Percentiles rank a stretch among this genome's conserved stretches.
These are phyloP conservation scores for Riptortus pedestris DNA, from an alignment of 1,140 invertebrate species.

Conservation along the genomic window DNA sequence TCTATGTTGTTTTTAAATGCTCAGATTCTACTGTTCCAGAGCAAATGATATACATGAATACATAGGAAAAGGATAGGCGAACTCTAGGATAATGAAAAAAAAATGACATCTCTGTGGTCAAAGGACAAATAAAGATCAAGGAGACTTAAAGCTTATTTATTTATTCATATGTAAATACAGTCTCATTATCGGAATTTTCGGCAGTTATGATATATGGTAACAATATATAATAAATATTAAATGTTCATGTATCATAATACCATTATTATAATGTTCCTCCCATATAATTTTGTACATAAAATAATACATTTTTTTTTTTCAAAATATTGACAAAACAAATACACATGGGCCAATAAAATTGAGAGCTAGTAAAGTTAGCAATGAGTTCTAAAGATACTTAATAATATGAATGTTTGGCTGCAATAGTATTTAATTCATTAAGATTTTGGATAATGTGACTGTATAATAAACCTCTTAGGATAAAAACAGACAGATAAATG, in stretches of 20 bases:
- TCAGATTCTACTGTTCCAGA: too few species aligned
- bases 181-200: slow-evolving; percentile 14
- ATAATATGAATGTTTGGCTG: background rate
- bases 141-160: slow-evolving; percentile 10
- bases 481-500: too few species aligned
- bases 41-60: too few species aligned
- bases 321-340: background rate
- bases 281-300: slow-evolving; percentile 8
- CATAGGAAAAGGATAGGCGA: too few species aligned
- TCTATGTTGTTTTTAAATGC: too few species aligned
- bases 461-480: background rate
- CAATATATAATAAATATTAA: background rate
- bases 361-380: background rate
- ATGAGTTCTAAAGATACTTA: too few species aligned
- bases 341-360: background rate
- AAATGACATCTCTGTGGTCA: too few species aligned
- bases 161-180: slow-evolving; percentile 18
- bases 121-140: too few species aligned
- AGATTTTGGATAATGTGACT: background rate
- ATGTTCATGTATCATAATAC: background rate
- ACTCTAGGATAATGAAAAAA: too few species aligned
- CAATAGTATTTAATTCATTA: background rate
- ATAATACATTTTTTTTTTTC: background rate
- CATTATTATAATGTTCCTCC: background rate
- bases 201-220: slow-evolving; percentile 9